phyloP scores from a whole-genome alignment of 1,140 invertebrate genomes.

The Gerris buenoi region DNA sequence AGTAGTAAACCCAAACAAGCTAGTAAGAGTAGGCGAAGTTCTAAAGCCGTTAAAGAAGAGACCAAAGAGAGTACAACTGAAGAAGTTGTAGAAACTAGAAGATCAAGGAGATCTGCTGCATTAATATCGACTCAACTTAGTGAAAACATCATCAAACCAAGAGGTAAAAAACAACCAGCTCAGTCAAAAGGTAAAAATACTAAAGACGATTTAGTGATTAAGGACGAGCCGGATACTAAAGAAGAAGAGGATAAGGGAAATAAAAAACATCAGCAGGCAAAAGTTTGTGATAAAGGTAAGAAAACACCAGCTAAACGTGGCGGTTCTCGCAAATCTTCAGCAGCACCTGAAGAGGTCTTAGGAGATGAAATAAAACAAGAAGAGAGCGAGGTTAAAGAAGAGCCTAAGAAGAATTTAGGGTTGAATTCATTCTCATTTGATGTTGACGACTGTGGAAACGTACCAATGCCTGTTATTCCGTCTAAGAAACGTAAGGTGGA shows the following conservation, averaged over 20 bases:
- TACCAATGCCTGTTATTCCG: not conserved
- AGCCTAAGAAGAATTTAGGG: not conserved
- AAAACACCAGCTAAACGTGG: not conserved
- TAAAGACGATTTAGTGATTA: slow-evolving; percentile 1
- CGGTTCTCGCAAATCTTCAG: not conserved
- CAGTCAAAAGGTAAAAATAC: not conserved
- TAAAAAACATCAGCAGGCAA: not conserved
- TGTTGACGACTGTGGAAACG: slow-evolving; percentile 8
- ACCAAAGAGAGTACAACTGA: not conserved
- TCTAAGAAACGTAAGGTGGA: not conserved
- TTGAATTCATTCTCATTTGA: slow-evolving; percentile 3
- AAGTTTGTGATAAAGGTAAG: not conserved
- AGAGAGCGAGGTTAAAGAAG: not conserved
- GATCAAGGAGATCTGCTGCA: not conserved
- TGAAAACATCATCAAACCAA: not conserved
- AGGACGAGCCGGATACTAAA: not conserved
- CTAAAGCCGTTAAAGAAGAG: not conserved
- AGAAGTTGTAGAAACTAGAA: not conserved
- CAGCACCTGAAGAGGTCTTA: not conserved
- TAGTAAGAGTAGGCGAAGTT: not conserved
- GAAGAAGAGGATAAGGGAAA: not conserved
- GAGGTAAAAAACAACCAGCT: slow-evolving; percentile 2
- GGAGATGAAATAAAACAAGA: slow-evolving; percentile 3
- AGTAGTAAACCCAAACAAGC: not conserved
- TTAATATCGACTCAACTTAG: not conserved